These are phyloP conservation scores for Pocillopora meandrina DNA, from an alignment of 92 coral and sea anemone genomes.

Conservation along the genomic window DNA sequence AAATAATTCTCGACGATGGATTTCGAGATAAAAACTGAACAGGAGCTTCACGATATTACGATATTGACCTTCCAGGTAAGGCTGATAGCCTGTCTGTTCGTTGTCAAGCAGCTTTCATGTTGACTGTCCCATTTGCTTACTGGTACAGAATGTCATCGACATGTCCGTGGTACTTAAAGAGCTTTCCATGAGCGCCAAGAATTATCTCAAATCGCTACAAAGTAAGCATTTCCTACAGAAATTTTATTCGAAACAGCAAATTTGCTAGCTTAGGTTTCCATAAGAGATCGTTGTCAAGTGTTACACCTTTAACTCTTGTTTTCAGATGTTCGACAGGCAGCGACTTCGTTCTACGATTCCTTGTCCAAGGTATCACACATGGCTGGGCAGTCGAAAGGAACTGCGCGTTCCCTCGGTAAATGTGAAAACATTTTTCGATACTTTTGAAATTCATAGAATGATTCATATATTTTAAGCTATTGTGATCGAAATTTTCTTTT, in stretches of 20 bases:
- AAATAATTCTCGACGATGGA: background rate
- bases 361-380: constrained; percentile 79
- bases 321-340: constrained; percentile 73
- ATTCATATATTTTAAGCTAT: background rate
- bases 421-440: background rate
- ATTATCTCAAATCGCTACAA: constrained; percentile 88
- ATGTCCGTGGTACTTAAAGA: constrained; percentile 84
- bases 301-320: background rate
- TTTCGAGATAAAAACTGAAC: constrained; percentile 64
- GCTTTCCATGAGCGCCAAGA: constrained; percentile 76
- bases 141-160: constrained; percentile 80
- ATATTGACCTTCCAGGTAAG: constrained; percentile 77
- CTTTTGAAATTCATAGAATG: background rate
- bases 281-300: too few relatives aligned
- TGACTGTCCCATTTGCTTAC: constrained; percentile 24
- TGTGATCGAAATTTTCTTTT: background rate
- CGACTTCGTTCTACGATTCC: constrained; percentile 73
- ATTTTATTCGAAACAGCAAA: background rate
- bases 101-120: background rate
- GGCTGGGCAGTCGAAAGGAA: constrained; percentile 78
- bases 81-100: background rate
- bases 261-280: background rate
- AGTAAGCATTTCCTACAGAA: constrained; percentile 61
- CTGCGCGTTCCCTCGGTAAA: constrained; percentile 76
- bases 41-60: constrained; percentile 72